Evolutionary conservation across 2,888 invertebrate genomes (phyloP), one percentile per base, ranked within the genome.

Genomic region (Notodonta ziczac): DNA sequence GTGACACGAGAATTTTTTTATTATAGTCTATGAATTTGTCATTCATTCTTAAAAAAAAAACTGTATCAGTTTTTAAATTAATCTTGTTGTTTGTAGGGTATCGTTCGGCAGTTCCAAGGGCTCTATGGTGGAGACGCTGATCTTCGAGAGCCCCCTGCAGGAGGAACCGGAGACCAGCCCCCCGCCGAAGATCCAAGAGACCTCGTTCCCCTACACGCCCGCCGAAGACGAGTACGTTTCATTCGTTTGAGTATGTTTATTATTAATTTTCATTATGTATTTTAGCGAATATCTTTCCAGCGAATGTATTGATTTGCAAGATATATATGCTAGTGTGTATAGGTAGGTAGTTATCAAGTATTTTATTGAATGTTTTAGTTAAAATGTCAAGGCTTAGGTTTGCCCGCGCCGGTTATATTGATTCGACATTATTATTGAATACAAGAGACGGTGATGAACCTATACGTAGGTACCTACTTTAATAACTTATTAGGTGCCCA

Each of bases 51-150:
- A n/a, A n/a, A n/a, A n/a, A n/a, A n/a, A n/a, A n/a, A n/a, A n/a
- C 40, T 7, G 2, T 9, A 6, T 40, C 40, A 40, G 40, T 9
- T 40, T 40, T 40, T 8, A 8, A 52, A 52, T 12, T 32, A 52
- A 52, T 16, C 39, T 54, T 54, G 64, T 61, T 61, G 69, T 75
- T 73, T 64, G 58, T 95, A 98, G 98, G 94, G 98, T 98, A 73
- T 98, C 98, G 58, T 98, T 98, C 90, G 98, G 98, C 74, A 98
- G 98, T 87, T 98, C 98, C 75, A 98, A 98, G 89, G 98, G 98
- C 73, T 98, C 98, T 58, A 98, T 98, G 98, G 98, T 98, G 70
- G 98, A 98, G 94, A 98, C 98, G 56, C 94, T 98, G 74, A 97
- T 98, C 77, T 98, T 97, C 93, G 98, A 98, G 94, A 97, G 96